Percentiles rank a stretch among this genome's conserved stretches.
Evolutionary conservation across 2,797 vertebrate genomes (phyloP).

Genomic region (Megalops cyprinoides): DNA sequence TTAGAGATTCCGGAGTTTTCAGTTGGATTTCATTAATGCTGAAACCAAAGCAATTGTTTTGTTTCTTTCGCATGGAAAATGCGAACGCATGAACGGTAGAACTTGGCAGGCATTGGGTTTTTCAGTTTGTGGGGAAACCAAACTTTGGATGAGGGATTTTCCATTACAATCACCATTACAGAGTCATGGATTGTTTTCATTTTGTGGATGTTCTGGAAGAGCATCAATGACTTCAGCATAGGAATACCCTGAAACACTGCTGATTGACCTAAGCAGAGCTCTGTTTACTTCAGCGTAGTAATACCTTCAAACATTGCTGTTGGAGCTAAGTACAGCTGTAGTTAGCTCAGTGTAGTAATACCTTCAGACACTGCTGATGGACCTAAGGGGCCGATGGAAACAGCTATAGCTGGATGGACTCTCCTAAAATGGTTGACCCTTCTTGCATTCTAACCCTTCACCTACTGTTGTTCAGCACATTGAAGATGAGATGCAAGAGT

Average conservation of each 20-base stretch:
- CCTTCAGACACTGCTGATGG: slow-evolving; percentile 34
- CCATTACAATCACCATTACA: slow-evolving; percentile 39
- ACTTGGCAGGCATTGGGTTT: slow-evolving; percentile 51
- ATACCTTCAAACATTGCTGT: slow-evolving; percentile 33
- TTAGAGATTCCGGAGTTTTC: slow-evolving; percentile 27
- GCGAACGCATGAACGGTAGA: slow-evolving; percentile 50
- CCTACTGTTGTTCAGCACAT: slow-evolving; percentile 44
- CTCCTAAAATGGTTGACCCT: slow-evolving; percentile 59
- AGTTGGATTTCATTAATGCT: slow-evolving; percentile 31
- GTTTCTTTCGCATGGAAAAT: slow-evolving; percentile 47
- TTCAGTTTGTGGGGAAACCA: slow-evolving; percentile 54
- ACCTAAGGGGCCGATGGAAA: slow-evolving; percentile 56
- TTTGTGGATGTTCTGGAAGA: slow-evolving; percentile 41
- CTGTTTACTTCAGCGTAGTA: neutral
- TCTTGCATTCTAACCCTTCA: slow-evolving; percentile 44
- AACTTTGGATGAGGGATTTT: slow-evolving; percentile 58
- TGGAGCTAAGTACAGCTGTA: slow-evolving; percentile 42
- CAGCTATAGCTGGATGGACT: slow-evolving; percentile 40
- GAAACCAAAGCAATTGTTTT: slow-evolving; percentile 46
- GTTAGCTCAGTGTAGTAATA: neutral
- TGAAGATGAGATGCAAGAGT: slow-evolving; percentile 58
- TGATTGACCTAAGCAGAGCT: slow-evolving; percentile 40
- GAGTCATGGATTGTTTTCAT: slow-evolving; percentile 52
- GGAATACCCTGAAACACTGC: slow-evolving; percentile 31
- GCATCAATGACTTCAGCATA: slow-evolving; percentile 8